Percentiles rank a stretch among this genome's conserved stretches.
phyloP scores from a whole-genome alignment of 2,113 vertebrate genomes.

The Nothocercus julius region DNA sequence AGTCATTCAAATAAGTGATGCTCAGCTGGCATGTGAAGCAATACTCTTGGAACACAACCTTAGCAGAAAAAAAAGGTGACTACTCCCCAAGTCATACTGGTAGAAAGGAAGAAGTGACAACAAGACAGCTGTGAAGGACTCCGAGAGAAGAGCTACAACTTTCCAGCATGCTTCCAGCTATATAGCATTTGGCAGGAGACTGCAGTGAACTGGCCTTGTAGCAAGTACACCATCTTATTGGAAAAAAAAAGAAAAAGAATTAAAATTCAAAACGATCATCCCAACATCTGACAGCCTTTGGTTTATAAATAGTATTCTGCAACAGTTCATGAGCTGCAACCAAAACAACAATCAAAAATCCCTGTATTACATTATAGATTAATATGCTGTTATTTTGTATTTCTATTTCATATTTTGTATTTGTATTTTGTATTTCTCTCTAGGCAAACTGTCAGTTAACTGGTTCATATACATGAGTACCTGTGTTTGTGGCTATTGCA shows the following conservation, averaged over 20 bases:
- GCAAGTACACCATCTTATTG: not conserved
- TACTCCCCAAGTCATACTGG: not conserved
- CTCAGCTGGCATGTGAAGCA: not conserved
- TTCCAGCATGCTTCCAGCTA: not conserved
- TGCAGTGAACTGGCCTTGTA: not conserved
- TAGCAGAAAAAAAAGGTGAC: not conserved
- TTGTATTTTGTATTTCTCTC: not conserved
- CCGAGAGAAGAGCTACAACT: not conserved
- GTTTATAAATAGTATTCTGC: not conserved
- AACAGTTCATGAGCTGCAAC: not conserved
- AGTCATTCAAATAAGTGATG: not conserved
- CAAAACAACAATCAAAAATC: not conserved
- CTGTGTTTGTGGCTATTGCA: not conserved
- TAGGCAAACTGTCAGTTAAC: not conserved
- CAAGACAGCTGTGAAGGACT: not conserved
- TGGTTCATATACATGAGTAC: not conserved
- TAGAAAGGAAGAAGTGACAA: not conserved
- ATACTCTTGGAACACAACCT: not conserved
- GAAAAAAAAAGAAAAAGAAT: not conserved
- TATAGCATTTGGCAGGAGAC: not conserved
- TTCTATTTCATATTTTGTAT: not conserved
- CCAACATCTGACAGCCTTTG: not conserved
- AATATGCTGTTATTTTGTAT: not conserved
- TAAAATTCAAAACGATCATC: not conserved
- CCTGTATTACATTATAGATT: not conserved